Evolutionary conservation across 1,140 invertebrate genomes (phyloP), one percentile per base, ranked within the genome.

Genomic region (Aphidius gifuensis): DNA sequence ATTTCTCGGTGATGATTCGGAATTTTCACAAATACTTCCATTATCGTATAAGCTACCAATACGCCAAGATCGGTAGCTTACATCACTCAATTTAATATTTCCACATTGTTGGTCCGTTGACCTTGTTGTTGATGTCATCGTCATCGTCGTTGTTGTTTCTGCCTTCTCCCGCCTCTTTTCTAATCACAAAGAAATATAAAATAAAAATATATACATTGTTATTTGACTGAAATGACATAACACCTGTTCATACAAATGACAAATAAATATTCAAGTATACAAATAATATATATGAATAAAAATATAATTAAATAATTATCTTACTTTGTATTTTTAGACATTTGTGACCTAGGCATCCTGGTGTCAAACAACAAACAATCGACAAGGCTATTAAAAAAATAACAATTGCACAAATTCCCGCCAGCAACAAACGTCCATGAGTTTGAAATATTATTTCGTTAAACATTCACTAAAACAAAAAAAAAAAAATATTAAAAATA

Each of bases 21-120:
- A 48, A 58, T 61, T 60, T n/a, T 47, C 46, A 16, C 16, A 58
- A 51, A 54, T 50, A 42, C 55, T 74, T 73, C 75, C 74, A 60
- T 74, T 75, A 62, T 79, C 77, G 47, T 81, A 81, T 4, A 81
- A 64, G 66, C 79, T 81, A 4, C 77, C 78, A 38, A 79, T 58
- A 68, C 79, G 70, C 79, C 79, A 81, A 16, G 79, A 81, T 66
- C 77, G 74, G 56, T 81, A 81, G 56, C 78, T 81, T 11, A 80
- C 70, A 44, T 80, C 78, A 47, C 70, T 74, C 11, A 77, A 65
- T 60, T 78, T 79, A 6, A 75, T 59, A 64, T 74, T 76, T 8
- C 77, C 77, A 42, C 75, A 76, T 1, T 58, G 44, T 50, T 70
- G 64, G 39, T 64, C 69, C 55, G 70, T 74, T 5, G 61, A 58